Percentiles rank a stretch among this genome's conserved stretches.
Evolutionary conservation across 2,113 vertebrate species (phyloP).

Genomic region (Bombycilla garrulus): DNA sequence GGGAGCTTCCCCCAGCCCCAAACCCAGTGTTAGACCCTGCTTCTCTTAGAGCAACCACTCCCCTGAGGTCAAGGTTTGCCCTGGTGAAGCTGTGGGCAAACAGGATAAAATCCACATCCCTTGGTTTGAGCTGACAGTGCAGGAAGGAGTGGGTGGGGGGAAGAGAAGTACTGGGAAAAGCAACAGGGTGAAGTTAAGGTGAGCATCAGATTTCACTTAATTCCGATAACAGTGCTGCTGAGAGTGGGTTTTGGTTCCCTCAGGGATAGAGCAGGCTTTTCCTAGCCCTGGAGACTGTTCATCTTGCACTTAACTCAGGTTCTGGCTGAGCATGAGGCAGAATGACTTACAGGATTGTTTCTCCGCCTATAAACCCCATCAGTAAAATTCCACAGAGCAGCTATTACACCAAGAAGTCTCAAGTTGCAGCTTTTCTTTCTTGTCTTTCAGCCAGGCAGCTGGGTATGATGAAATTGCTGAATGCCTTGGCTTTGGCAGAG

Average conservation of each 20-base stretch:
- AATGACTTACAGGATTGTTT: slow-evolving; percentile 50
- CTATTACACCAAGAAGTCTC: slow-evolving; percentile 40
- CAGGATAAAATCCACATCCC: neutral
- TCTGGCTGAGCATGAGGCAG: slow-evolving; percentile 42
- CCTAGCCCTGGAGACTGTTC: slow-evolving; percentile 20
- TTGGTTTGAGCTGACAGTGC: neutral
- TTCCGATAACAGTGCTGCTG: neutral
- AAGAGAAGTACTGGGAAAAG: neutral
- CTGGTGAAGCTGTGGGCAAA: neutral
- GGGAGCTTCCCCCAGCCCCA: neutral
- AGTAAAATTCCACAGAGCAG: slow-evolving; percentile 48
- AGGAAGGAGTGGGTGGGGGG: neutral
- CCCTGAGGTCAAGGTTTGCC: neutral
- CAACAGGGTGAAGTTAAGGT: slow-evolving; percentile 25
- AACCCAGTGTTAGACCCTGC: rapidly evolving
- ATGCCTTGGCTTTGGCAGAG: slow-evolving; percentile 21
- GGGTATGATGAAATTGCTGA: slow-evolving; percentile 4
- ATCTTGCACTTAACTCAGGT: slow-evolving; percentile 49
- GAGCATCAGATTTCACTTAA: neutral
- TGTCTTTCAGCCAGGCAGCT: slow-evolving; percentile 33
- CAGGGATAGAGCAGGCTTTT: neutral
- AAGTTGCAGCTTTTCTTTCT: slow-evolving; percentile 5
- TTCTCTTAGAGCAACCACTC: neutral
- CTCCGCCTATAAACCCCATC: slow-evolving; percentile 40
- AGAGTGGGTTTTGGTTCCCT: slow-evolving; percentile 16